These are phyloP conservation scores for Rhabdophis nuchalis DNA, from an alignment of 2,797 vertebrate species.

Conservation along the genomic window DNA sequence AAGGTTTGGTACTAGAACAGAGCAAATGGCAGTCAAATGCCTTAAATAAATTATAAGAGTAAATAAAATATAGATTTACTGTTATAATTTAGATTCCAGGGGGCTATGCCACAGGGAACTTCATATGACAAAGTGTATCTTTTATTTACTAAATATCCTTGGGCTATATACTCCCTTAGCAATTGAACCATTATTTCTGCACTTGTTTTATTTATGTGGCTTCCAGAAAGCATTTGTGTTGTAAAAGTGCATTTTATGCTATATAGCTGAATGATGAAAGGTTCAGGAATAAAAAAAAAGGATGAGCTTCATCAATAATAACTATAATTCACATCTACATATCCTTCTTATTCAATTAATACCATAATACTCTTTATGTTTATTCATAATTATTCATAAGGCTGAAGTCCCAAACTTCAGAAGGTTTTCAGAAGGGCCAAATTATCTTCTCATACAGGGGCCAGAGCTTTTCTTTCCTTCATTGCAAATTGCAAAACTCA, in stretches of 20 bases:
- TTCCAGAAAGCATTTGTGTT: not conserved
- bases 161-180: not conserved
- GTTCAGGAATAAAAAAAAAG: not conserved
- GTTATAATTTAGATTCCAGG: not conserved
- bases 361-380: not conserved
- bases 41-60: conserved; percentile 1
- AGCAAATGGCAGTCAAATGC: not conserved
- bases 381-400: not conserved
- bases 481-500: not conserved
- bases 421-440: not conserved
- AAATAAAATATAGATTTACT: not conserved
- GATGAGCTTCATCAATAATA: not conserved
- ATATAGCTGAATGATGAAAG: not conserved
- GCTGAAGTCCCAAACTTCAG: not conserved
- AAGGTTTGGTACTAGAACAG: not conserved
- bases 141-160: conserved; percentile 1
- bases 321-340: not conserved
- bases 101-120: not conserved
- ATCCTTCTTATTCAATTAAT: not conserved
- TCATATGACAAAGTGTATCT: not conserved
- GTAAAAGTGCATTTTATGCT: not conserved
- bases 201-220: not conserved
- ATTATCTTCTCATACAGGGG: not conserved
- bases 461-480: no score
- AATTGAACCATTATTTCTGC: not conserved